Base-by-base conservation (phyloP, 2,888 invertebrate genomes). In the Drosophila lutescens region DNA sequence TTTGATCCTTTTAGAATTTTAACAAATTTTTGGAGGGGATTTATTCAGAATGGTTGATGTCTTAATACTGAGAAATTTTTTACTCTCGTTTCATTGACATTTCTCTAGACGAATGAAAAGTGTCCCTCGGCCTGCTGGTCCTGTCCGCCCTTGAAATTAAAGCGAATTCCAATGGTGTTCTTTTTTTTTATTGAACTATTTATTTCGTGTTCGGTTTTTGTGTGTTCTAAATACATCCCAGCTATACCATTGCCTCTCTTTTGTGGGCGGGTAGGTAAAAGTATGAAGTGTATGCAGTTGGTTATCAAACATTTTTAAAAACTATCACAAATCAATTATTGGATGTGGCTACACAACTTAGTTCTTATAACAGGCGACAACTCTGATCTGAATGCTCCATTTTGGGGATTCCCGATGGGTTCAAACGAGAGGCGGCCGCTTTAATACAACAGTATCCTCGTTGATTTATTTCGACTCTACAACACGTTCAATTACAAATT, bases 291-390 rank as follows among this genome's bases (percentile, higher is more conserved):
- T 51, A 57, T 70, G 69, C 62, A 61, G 50, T 71, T 73, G 76
- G 65, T 57, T 83, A 74, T 78, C 57, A 76, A 58, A 62, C 76
- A 60, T 73, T 68, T 66, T 83, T 86, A 75, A 77, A 88, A 86
- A 88, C 86, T 86, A 86, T 86, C 86, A 86, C 86, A 86, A 86
- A 86, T 88, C 68, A 86, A 84, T 86, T 88, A 88, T 88, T 86
- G 77, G 77, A 75, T 86, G 74, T 86, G 81, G 74, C 78, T 87
- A 87, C 79, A 85, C 74, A 85, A 82, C 76, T 79, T 74, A 81
- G 70, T 77, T 80, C 70, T 71, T 55, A 55, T 60, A 72, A 69
- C 60, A 68, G 30, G 46, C 55, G 55, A 43, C 54, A 49, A 12
- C 54, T 34, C 40, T 20, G 43, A 36, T 44, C 17, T 17, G 56